Percentiles rank a stretch among this genome's conserved stretches.
These are phyloP conservation scores for Stegastes partitus DNA, from an alignment of 2,113 vertebrate species.

Conservation along the genomic window DNA sequence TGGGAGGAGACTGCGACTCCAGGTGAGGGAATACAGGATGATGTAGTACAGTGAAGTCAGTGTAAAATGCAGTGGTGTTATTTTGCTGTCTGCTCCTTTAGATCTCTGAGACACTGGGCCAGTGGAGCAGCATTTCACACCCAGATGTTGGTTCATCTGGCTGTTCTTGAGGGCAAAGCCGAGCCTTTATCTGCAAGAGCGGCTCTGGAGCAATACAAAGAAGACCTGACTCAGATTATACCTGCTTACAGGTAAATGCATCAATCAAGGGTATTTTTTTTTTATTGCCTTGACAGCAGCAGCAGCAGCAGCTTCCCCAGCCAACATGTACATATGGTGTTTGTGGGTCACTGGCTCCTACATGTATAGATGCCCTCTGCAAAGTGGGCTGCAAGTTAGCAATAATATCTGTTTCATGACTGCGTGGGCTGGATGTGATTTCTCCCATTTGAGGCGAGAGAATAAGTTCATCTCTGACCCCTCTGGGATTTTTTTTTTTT, in stretches of 20 bases:
- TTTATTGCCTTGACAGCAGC: too few species aligned
- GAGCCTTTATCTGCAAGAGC: conserved; percentile 66
- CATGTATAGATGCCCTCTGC: too few species aligned
- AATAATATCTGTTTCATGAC: too few species aligned
- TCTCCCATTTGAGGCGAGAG: too few species aligned
- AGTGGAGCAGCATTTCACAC: conserved; percentile 76
- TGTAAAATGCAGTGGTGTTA: not conserved
- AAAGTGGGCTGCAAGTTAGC: too few species aligned
- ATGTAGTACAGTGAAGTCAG: too few species aligned
- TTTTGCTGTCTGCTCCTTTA: conserved; percentile 12
- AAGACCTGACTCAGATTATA: conserved; percentile 73
- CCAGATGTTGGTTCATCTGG: conserved; percentile 79
- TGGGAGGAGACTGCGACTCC: conserved; percentile 70
- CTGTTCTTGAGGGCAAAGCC: conserved; percentile 52
- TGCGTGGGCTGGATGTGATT: not conserved
- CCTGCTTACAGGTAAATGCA: conserved; percentile 73
- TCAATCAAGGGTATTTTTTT: not conserved
- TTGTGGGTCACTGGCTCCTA: too few species aligned
- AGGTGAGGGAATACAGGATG: conserved; percentile 42
- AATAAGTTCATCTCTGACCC: too few species aligned
- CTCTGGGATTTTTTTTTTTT: too few species aligned
- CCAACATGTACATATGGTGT: too few species aligned
- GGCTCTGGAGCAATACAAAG: conserved; percentile 72
- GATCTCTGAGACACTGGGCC: conserved; percentile 79
- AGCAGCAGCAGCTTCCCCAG: not conserved